Base-by-base conservation (phyloP, 2,888 invertebrate genomes). In the Chydorus sphaericus region DNA sequence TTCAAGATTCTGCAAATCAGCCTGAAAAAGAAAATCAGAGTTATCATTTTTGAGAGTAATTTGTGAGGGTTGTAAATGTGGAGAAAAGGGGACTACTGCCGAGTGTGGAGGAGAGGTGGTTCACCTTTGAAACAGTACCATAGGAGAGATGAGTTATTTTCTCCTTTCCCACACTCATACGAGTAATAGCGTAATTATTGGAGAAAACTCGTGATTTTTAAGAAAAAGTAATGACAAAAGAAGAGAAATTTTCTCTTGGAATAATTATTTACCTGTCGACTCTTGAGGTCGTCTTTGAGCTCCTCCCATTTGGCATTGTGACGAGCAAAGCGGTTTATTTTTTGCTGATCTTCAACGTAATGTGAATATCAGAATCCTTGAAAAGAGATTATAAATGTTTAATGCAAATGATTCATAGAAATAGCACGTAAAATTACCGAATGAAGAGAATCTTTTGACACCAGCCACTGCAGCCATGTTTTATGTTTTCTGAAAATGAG, bases 261-360 rank as follows among this genome's bases (percentile, higher is more conserved):
- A n/a, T n/a, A n/a, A n/a, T n/a, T n/a, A 31, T 55, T 62, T 66
- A 80, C 81, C 76, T 87, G 83, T 73, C 86, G 89, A 33, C 77
- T 72, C 73, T 85, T 84, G 33, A 92, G 72, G 69, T 93, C 91
- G 62, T 89, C 85, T 69, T 88, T 91, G 14, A 84, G 74, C 67
- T 94, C 93, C 64, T 92, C 89, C 65, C 92, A 77, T 70, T 85
- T 85, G 1, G 91, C 92, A 74, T 96, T 94, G 60, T 87, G 79
- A 59, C 90, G 79, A 1, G 97, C 97, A 72, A 97, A 97, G 69
- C 83, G 84, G 71, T 98, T 98, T 61, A 98, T 97, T 73, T 90
- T 91, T 67, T 90, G 88, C 71, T 98, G 97, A 73, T 98, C 97
- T 70, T 93, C 94, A 79, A 89, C 0, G 91, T 89, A 63, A 97